Conservation (phyloP, 2,113 vertebrate species). For the Epinephelus moara region DNA sequence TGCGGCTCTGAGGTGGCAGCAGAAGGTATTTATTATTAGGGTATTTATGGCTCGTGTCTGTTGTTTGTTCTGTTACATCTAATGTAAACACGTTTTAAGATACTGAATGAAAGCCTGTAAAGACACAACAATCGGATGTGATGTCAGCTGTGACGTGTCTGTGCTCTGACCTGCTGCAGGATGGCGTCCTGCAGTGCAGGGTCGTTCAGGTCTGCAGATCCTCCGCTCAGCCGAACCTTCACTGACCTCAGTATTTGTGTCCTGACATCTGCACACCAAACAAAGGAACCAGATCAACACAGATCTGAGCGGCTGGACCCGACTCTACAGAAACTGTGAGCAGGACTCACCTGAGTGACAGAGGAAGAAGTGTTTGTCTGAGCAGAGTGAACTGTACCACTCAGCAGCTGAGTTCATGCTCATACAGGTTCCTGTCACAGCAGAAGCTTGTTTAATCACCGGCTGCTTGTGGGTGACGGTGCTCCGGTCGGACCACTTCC, state of each 20-base stretch:
- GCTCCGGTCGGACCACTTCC: conserved; percentile 32
- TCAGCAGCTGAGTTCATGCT: background rate
- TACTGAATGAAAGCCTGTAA: no score
- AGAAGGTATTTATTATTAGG: no score
- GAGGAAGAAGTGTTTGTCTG: background rate
- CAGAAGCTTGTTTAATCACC: fast-evolving
- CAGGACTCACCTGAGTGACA: conserved; percentile 35
- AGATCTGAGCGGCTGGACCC: background rate
- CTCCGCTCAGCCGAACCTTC: background rate
- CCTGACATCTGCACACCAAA: background rate
- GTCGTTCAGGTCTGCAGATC: conserved; percentile 17
- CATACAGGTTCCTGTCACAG: background rate
- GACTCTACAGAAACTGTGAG: background rate
- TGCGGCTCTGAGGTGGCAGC: no score
- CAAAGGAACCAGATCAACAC: background rate
- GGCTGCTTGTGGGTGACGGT: background rate
- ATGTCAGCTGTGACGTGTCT: no score
- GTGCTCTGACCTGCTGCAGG: conserved; percentile 44
- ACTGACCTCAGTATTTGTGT: background rate
- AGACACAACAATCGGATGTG: no score
- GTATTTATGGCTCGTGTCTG: no score
- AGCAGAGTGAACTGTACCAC: background rate
- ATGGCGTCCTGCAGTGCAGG: background rate
- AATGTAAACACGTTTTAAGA: no score
- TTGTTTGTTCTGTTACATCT: no score